Base-by-base conservation (phyloP, 2,888 invertebrate genomes). In the Ceramica pisi region DNA sequence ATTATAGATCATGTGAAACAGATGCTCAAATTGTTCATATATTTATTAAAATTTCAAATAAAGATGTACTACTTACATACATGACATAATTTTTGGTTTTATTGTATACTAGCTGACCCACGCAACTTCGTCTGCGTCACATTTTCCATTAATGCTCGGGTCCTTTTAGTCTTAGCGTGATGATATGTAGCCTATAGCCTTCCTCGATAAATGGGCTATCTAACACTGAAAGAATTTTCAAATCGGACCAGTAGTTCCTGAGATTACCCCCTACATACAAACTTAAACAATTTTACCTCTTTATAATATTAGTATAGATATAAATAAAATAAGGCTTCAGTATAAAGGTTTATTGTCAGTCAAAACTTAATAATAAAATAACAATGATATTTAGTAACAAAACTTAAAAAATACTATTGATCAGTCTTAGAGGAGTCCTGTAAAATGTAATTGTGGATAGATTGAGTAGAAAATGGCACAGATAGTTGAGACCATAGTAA, bases 1-100 rank as follows among this genome's bases (percentile, higher is more conserved):
- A 69, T 46, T 78, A 82, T 71, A 67, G 60, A 71, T 71, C 50
- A 55, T 65, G 72, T 66, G 71, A 60, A 73, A 70, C 55, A 46
- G 68, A 86, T 77, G 89, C 87, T 89, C 88, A 88, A 88, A 86
- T 74, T 84, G 83, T 87, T 85, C 84, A 78, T 87, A 86, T 81
- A 87, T 87, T 87, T 86, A 76, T 87, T 83, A 79, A 53, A 67
- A 86, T 78, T 81, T 70, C 21, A 82, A 85, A 85, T 86, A 84
- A 87, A 80, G 71, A 74, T 75, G 62, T 75, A 63, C 46, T 71
- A 67, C 19, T 38, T 57, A 55, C 16, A 44, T 2, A 56, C 14
- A 53, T 67, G 48, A 35, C 8, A 50, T 50, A 21, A 10, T 65
- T 61, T 71, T 74, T 77, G 78, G 66, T 78, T 83, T 57, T 14